Percentiles rank a stretch among this genome's conserved stretches.
Conservation (phyloP, 2,888 invertebrate species). For the Gortyna flavago region DNA sequence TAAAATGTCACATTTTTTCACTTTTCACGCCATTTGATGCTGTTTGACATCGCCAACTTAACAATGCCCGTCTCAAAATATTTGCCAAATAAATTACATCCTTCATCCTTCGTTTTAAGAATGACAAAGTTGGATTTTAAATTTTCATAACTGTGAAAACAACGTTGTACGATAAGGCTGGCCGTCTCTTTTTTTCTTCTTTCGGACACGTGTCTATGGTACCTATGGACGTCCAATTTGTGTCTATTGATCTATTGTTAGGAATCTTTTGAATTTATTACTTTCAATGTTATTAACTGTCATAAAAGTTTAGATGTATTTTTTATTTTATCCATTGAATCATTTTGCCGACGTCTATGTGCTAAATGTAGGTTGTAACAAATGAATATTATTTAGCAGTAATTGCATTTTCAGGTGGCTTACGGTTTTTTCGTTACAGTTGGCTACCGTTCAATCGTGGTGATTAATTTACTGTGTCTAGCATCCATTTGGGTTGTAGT, state of each 20-base stretch:
- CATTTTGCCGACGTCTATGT: constrained; percentile 48
- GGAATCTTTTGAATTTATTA: constrained; percentile 72
- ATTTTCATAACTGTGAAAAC: constrained; percentile 41
- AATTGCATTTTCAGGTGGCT: constrained; percentile 34
- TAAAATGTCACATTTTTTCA: constrained; percentile 85
- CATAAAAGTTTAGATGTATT: constrained; percentile 56
- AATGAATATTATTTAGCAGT: constrained; percentile 49
- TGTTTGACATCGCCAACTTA: constrained; percentile 78
- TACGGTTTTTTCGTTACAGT: constrained; percentile 21
- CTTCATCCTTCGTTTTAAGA: constrained; percentile 67
- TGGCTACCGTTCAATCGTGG: constrained; percentile 40
- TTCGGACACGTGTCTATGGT: constrained; percentile 86
- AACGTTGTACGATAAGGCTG: constrained; percentile 59
- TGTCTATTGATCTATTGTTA: constrained; percentile 83
- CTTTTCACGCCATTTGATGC: constrained; percentile 89
- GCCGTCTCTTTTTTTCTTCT: constrained; percentile 73
- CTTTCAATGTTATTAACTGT: constrained; percentile 67
- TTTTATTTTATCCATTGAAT: constrained; percentile 50
- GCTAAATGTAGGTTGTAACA: constrained; percentile 46
- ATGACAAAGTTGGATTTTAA: constrained; percentile 32
- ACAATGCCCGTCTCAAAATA: constrained; percentile 58
- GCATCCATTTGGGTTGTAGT: not conserved
- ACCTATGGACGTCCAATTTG: constrained; percentile 86
- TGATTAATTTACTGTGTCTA: not conserved
- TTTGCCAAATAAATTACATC: constrained; percentile 64